A percentile compares a stretch with the other conserved stretches of the same genome.
Evolutionary conservation across 2,113 vertebrate species (phyloP).

Genomic region (Pseudonaja textilis): DNA sequence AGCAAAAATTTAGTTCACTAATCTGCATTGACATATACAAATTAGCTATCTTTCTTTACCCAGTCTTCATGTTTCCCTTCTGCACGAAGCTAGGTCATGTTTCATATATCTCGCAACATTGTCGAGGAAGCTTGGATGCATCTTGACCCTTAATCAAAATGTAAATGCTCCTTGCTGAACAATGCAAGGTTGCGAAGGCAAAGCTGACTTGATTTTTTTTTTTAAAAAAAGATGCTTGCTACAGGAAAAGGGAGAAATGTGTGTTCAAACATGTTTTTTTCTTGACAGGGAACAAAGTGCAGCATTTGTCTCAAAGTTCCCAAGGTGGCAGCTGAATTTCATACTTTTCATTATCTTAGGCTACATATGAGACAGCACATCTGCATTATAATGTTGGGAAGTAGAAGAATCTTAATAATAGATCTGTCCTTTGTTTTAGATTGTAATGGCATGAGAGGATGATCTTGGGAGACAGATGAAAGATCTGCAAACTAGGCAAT

Average conservation of each 20-base stretch:
- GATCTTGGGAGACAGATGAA: background rate
- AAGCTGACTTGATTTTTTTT: constrained; percentile 4
- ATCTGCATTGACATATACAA: background rate
- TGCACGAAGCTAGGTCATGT: background rate
- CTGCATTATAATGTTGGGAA: constrained; percentile 19
- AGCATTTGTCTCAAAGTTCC: constrained; percentile 23
- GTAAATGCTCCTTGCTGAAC: constrained; percentile 5
- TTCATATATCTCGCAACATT: background rate
- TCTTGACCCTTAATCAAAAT: constrained; percentile 14
- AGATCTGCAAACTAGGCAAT: background rate
- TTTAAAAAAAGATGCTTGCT: background rate
- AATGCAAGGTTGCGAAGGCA: background rate
- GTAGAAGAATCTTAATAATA: constrained; percentile 13
- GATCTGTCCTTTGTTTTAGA: constrained; percentile 12
- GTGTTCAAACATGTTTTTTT: constrained; percentile 1
- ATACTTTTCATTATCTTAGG: constrained; percentile 23
- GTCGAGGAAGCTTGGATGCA: background rate
- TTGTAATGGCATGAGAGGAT: background rate
- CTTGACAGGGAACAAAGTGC: background rate
- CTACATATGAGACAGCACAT: constrained; percentile 3
- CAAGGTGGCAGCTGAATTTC: constrained; percentile 4
- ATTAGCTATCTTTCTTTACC: background rate
- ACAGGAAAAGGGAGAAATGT: background rate
- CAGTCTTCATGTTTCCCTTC: background rate
- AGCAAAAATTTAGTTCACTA: background rate